Base-by-base conservation (phyloP, 2,797 vertebrate genomes). In the Helostoma temminkii region DNA sequence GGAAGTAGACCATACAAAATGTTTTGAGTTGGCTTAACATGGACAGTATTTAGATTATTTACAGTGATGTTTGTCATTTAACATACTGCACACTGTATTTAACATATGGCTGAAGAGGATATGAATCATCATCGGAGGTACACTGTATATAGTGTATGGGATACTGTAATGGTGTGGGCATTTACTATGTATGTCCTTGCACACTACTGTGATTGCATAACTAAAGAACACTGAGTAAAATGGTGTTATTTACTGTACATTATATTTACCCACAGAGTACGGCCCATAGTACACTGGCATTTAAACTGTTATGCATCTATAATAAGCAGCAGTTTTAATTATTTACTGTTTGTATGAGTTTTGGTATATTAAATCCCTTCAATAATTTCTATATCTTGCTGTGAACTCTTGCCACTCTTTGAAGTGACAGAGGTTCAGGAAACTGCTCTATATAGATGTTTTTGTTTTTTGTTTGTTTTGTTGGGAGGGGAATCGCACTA, bases 1-100 rank as follows among this genome's bases (percentile, higher is more conserved):
- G 48, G 67, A 41, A 1, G 43, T 49, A 14, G n/a, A 64, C 22
- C 30, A 49, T 6, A 28, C 32, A 10, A 43, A 53, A 26, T n/a
- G 19, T 34, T 36, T 32, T 45, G 32, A 25, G 48, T 61, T 11
- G 18, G 14, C 32, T 46, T 22, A 21, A 46, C 11, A 19, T 10
- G 12, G 41, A 32, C 52, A 59, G 36, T 46, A 36, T 71, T 71
- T 77, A 54, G 11, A 52, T 73, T 22, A 57, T 41, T 39, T 74
- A 46, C 18, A 52, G 2, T 21, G 18, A n/a, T 22, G 37, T 55
- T 68, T 8, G n/a, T 53, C 49, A 7, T 66, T 64, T 26, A 62
- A 48, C 45, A 49, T 26, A 10, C 15, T 62, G 11, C 19, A 52
- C 10, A 49, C n/a, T n/a, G n/a, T n/a, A n/a, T 65, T 14, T 57